phyloP scores from a whole-genome alignment of 2,113 vertebrate species.

The Acrocephalus kingi region DNA sequence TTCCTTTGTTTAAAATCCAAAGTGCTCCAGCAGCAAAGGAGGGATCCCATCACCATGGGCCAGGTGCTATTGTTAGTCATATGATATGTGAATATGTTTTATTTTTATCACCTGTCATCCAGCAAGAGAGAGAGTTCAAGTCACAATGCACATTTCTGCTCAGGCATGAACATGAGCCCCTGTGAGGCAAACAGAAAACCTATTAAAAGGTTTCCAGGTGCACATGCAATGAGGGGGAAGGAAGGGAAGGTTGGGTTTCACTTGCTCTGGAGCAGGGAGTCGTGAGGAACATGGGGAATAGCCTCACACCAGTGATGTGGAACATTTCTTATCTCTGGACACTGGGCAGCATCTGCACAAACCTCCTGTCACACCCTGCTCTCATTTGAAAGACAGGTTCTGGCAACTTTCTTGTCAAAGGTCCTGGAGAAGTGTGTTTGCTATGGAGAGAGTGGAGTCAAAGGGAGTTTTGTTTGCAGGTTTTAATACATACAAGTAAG shows the following conservation, averaged over 20 bases:
- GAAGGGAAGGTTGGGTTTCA: slow-evolving; percentile 51
- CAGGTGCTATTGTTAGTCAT: slow-evolving; percentile 59
- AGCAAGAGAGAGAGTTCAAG: slow-evolving; percentile 26
- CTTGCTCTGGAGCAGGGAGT: slow-evolving; percentile 2
- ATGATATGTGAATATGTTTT: slow-evolving; percentile 27
- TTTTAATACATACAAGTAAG: background rate
- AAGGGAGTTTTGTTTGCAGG: background rate
- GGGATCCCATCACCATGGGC: background rate
- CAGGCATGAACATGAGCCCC: slow-evolving; percentile 53
- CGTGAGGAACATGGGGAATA: background rate
- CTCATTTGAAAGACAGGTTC: background rate
- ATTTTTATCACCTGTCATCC: slow-evolving; percentile 65
- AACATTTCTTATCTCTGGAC: background rate
- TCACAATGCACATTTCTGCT: slow-evolving; percentile 36
- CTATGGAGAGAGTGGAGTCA: background rate
- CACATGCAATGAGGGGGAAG: slow-evolving; percentile 16
- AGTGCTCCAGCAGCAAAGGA: background rate
- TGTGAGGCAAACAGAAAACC: slow-evolving; percentile 60
- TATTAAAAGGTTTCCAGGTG: slow-evolving; percentile 64
- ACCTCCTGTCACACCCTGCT: background rate
- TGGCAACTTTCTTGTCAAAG: background rate
- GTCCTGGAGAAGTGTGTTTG: background rate
- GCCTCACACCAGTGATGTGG: background rate
- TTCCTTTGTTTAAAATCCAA: slow-evolving; percentile 50
- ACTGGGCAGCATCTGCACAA: background rate